A percentile compares a stretch with the other conserved stretches of the same genome.
Conservation (phyloP, 2,888 invertebrate genomes). For the Trachelus stipa region DNA sequence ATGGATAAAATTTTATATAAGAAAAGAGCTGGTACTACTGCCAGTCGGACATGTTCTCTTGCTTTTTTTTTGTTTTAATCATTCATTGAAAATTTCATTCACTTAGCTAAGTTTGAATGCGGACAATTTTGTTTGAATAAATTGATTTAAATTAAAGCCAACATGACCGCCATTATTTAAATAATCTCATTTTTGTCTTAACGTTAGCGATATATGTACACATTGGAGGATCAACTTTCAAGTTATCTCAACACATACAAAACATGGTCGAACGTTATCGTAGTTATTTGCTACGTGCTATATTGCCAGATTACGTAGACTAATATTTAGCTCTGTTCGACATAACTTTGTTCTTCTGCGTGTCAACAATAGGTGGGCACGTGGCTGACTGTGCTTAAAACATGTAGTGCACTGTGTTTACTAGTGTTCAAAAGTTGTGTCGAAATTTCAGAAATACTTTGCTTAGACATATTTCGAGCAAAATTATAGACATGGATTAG, state of each 20-base stretch:
- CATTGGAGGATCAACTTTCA: background rate
- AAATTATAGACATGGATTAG: no score
- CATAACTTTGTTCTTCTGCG: background rate
- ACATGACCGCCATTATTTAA: background rate
- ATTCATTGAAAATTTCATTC: background rate
- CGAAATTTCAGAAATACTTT: no score
- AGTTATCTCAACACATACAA: background rate
- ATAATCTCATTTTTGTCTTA: background rate
- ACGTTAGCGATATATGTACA: background rate
- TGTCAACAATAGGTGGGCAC: background rate
- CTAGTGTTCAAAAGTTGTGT: background rate
- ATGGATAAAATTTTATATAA: background rate
- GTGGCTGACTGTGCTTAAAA: background rate
- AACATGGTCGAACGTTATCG: background rate
- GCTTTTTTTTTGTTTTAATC: background rate
- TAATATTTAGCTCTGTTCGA: background rate
- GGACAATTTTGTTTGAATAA: background rate
- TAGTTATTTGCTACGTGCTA: background rate
- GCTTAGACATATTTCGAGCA: no score
- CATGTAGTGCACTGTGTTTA: background rate
- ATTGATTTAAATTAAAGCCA: background rate
- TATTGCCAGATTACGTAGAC: background rate
- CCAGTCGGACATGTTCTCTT: background rate
- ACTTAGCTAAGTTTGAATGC: background rate
- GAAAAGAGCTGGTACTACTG: background rate